A percentile compares a stretch with the other conserved stretches of the same genome.
These are phyloP conservation scores for Gandaritis pyraliata DNA, from an alignment of 2,888 invertebrate species.

Conservation along the genomic window DNA sequence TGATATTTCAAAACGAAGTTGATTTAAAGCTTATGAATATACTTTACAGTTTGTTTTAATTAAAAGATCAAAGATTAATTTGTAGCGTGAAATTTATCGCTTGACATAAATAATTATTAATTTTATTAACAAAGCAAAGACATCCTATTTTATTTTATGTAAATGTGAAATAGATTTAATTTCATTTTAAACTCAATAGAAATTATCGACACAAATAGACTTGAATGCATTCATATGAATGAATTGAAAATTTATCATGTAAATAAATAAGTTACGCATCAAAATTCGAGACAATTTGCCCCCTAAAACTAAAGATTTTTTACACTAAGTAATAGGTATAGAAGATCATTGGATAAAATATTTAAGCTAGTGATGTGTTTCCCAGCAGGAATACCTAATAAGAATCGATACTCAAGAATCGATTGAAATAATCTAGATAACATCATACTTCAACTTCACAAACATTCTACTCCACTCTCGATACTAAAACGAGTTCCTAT, in stretches of 20 bases:
- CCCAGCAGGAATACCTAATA: neutral
- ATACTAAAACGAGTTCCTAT: constrained; percentile 25
- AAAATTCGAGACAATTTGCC: too few species aligned
- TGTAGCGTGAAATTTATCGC: constrained; percentile 19
- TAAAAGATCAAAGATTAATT: constrained; percentile 18
- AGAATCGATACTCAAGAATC: neutral
- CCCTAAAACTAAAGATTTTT: too few species aligned
- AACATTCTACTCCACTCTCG: constrained; percentile 25
- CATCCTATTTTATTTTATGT: neutral
- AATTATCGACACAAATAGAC: too few species aligned
- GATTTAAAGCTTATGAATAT: constrained; percentile 23
- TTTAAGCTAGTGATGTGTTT: too few species aligned
- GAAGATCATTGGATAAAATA: too few species aligned
- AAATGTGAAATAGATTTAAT: too few species aligned
- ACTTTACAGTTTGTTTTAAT: constrained; percentile 24
- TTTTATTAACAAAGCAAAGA: neutral
- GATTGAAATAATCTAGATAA: constrained; percentile 8
- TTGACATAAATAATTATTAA: neutral
- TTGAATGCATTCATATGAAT: too few species aligned
- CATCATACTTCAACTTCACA: constrained; percentile 6
- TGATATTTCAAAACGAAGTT: constrained; percentile 25
- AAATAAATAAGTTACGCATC: too few species aligned
- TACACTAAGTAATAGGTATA: too few species aligned
- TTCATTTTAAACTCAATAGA: too few species aligned
- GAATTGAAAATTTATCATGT: too few species aligned